Percentiles rank a stretch among this genome's conserved stretches.
Conservation (phyloP, 2,113 vertebrate species). For the Hyaena hyaena region DNA sequence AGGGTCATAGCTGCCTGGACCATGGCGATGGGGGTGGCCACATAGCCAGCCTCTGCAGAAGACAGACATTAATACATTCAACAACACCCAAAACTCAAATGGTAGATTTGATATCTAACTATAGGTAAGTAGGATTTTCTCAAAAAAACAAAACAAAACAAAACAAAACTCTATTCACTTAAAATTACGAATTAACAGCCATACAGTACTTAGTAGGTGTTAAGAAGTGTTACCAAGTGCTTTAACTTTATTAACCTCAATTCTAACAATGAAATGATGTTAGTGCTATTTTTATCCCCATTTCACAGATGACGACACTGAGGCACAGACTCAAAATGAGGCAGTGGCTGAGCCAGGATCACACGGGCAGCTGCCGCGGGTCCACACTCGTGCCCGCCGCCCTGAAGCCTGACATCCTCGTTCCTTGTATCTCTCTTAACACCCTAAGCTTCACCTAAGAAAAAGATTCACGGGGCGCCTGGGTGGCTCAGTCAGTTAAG, state of each 20-base stretch:
- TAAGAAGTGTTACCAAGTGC: not conserved
- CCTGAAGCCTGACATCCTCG: not conserved
- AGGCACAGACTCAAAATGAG: not conserved
- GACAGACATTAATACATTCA: not conserved
- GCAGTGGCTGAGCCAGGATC: not conserved
- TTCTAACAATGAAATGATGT: not conserved
- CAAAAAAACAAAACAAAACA: not conserved
- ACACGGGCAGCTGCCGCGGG: not conserved
- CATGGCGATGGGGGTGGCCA: conserved; percentile 95
- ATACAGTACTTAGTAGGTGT: not conserved
- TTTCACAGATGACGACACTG: not conserved
- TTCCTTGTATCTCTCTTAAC: not conserved
- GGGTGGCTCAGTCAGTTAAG: too few relatives aligned
- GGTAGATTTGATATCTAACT: not conserved
- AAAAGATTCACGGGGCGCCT: not conserved
- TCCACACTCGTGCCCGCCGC: accelerated
- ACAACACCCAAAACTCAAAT: not conserved
- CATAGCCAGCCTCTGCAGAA: conserved; percentile 91
- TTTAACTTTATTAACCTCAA: not conserved
- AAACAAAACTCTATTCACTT: not conserved
- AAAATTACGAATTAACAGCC: conserved; percentile 6
- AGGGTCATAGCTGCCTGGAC: conserved; percentile 95
- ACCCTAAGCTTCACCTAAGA: not conserved
- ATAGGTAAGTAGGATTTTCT: not conserved
- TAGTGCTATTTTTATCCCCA: not conserved